Conservation (phyloP, 1,140 invertebrate genomes). For the Drosophila bipectinata region DNA sequence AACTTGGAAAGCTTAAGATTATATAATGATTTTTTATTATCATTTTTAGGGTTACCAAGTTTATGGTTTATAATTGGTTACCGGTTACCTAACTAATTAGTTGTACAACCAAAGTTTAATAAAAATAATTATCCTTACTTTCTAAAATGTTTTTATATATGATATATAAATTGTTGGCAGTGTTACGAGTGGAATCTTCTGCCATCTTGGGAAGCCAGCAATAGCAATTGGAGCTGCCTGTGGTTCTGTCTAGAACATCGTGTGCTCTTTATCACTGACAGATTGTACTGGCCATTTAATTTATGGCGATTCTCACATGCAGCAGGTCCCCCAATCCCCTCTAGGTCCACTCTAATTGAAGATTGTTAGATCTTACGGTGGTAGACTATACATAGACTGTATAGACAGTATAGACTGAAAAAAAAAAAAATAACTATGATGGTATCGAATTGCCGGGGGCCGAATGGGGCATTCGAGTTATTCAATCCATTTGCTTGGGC, state of each 20-base stretch:
- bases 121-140: not conserved
- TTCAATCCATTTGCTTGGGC: slow-evolving; percentile 40
- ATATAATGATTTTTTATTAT: too few relatives aligned
- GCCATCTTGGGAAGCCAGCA: slow-evolving; percentile 37
- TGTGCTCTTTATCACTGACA: slow-evolving; percentile 69
- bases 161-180: not conserved
- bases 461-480: slow-evolving; percentile 32
- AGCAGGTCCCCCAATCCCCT: slow-evolving; percentile 13
- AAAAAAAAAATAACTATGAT: slow-evolving; percentile 15
- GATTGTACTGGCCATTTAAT: slow-evolving; percentile 55
- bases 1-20: too few relatives aligned
- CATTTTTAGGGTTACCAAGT: too few relatives aligned
- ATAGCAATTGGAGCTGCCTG: slow-evolving; percentile 51
- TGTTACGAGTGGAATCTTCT: slow-evolving; percentile 27
- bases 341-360: slow-evolving; percentile 7
- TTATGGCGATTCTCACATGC: slow-evolving; percentile 53
- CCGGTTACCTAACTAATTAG: too few relatives aligned
- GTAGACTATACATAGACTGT: not conserved
- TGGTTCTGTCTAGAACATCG: slow-evolving; percentile 45
- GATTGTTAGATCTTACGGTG: slow-evolving; percentile 4
- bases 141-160: not conserved
- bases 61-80: too few relatives aligned
- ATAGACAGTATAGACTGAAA: not conserved
- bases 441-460: slow-evolving; percentile 32
- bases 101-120: not conserved